A percentile compares a stretch with the other conserved stretches of the same genome.
These are phyloP conservation scores for Planiliza haematocheilus DNA, from an alignment of 2,113 vertebrate genomes.

Conservation along the genomic window DNA sequence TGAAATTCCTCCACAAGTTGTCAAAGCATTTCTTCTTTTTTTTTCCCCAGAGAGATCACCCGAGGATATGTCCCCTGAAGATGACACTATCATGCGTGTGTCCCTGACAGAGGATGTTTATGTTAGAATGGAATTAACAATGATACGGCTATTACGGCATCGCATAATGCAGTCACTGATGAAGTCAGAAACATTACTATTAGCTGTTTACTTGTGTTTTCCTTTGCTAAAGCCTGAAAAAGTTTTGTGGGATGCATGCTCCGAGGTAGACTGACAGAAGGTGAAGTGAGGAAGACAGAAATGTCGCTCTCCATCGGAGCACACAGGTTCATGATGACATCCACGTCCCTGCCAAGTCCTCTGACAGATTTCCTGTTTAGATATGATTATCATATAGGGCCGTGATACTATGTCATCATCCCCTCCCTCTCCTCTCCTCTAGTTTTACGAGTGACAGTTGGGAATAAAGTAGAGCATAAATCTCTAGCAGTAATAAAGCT, in stretches of 20 bases:
- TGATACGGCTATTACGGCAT: constrained; percentile 15
- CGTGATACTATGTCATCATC: constrained; percentile 72
- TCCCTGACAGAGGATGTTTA: constrained; percentile 39
- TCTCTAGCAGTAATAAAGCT: constrained; percentile 83
- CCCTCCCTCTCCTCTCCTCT: constrained; percentile 71
- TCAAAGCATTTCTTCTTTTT: constrained; percentile 65
- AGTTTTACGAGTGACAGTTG: constrained; percentile 83
- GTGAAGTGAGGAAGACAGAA: constrained; percentile 56
- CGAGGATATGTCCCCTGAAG: constrained; percentile 52
- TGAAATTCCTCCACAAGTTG: constrained; percentile 73
- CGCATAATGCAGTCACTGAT: constrained; percentile 7
- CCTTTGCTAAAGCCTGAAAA: not conserved
- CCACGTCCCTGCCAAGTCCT: constrained; percentile 70
- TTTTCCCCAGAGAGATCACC: constrained; percentile 37
- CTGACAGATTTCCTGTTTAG: constrained; percentile 80
- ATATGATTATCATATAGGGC: constrained; percentile 79
- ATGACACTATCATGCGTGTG: constrained; percentile 24
- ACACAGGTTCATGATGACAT: too few relatives aligned
- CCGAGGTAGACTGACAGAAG: constrained; percentile 32
- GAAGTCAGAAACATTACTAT: constrained; percentile 11
- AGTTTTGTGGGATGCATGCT: not conserved
- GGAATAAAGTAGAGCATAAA: constrained; percentile 82
- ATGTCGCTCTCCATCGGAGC: constrained; percentile 44
- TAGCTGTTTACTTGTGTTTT: not conserved
- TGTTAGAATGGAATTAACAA: constrained; percentile 37